phyloP scores from a whole-genome alignment of 1,140 invertebrate species.

The Heliconius melpomene region DNA sequence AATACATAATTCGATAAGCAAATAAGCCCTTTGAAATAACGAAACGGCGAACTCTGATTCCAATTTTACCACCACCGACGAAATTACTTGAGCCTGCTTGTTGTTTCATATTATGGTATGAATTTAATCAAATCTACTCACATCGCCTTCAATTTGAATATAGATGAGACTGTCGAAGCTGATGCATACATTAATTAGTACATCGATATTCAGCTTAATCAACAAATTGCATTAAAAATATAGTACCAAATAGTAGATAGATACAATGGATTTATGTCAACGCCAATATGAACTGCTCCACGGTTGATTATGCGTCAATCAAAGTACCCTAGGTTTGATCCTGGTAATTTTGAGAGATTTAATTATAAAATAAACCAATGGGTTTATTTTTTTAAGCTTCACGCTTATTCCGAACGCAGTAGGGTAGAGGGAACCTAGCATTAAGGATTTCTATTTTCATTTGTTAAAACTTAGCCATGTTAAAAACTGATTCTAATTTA shows the following conservation, averaged over 20 bases:
- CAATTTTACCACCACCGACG: conserved; percentile 12
- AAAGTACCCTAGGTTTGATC: background rate
- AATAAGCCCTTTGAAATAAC: background rate
- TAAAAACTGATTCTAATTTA: background rate
- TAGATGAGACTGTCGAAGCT: conserved; percentile 52
- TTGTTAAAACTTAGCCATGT: background rate
- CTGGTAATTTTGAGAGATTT: too few relatives aligned
- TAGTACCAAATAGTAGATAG: background rate
- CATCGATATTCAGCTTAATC: conserved; percentile 30
- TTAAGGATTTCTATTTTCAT: background rate
- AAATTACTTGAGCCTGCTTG: conserved; percentile 15
- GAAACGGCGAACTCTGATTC: conserved; percentile 1
- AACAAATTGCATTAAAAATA: conserved; percentile 26
- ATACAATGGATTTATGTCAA: background rate
- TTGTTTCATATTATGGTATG: conserved; percentile 23
- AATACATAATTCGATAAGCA: conserved; percentile 5
- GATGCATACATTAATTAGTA: conserved; percentile 56
- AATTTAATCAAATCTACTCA: conserved; percentile 39
- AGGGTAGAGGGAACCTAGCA: too few relatives aligned
- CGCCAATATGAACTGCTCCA: background rate
- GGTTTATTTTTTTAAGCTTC: too few relatives aligned
- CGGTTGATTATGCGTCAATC: background rate
- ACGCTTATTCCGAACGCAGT: background rate
- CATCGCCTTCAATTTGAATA: conserved; percentile 65
- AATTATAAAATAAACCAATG: too few relatives aligned